phyloP scores from a whole-genome alignment of 2,888 invertebrate species.

The Drosophila tripunctata region DNA sequence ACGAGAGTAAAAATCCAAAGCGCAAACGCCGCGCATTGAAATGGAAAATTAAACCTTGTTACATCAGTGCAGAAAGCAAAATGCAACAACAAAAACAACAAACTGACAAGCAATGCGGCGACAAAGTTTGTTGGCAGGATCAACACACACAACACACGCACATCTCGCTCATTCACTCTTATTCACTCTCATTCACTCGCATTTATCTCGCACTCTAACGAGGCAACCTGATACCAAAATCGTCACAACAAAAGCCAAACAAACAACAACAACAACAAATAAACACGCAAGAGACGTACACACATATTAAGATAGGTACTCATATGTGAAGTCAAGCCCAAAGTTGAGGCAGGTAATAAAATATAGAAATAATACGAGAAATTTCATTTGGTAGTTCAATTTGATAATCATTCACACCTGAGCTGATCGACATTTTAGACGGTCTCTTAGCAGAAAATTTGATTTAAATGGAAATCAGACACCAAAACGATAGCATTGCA shows the following conservation, averaged over 20 bases:
- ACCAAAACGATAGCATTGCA: too few relatives aligned
- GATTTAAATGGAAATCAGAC: neutral
- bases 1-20: conserved; percentile 81
- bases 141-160: conserved; percentile 39
- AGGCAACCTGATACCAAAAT: conserved; percentile 77
- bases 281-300: conserved; percentile 43
- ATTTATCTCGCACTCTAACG: conserved; percentile 51
- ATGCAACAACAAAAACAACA: conserved; percentile 48
- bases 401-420: conserved; percentile 43
- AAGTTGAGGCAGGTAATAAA: conserved; percentile 63
- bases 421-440: too few relatives aligned
- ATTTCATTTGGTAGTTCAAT: conserved; percentile 24
- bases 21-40: conserved; percentile 78
- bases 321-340: conserved; percentile 49
- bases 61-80: conserved; percentile 77
- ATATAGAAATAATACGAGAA: conserved; percentile 30
- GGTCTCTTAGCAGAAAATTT: too few relatives aligned
- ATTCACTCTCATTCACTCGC: conserved; percentile 34
- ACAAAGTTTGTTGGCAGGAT: conserved; percentile 67
- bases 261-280: conserved; percentile 47
- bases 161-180: conserved; percentile 41
- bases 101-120: conserved; percentile 57
- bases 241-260: conserved; percentile 62
- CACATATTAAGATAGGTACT: conserved; percentile 13
- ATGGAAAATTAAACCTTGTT: conserved; percentile 83